phyloP scores from a whole-genome alignment of 1,140 invertebrate genomes.

The Ditylenchus dipsaci region DNA sequence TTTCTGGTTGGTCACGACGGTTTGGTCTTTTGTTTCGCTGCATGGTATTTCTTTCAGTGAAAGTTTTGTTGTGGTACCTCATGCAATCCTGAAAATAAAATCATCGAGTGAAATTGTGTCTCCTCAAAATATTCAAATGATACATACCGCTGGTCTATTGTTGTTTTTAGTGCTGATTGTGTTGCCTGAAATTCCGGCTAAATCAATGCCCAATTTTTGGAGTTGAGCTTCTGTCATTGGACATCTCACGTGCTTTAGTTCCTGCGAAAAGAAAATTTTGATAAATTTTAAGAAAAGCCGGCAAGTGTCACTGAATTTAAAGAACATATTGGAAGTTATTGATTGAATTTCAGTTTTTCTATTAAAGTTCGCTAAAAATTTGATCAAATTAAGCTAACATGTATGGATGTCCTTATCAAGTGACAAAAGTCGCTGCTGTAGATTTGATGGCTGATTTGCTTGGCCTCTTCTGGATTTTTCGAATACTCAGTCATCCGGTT shows the following conservation, averaged over 20 bases:
- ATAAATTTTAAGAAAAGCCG: too few species aligned
- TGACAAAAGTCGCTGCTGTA: conserved; percentile 17
- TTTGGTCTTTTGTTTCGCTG: conserved; percentile 2
- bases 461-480: conserved; percentile 7
- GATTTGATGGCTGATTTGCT: not conserved
- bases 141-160: not conserved
- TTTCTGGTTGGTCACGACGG: not conserved
- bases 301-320: too few species aligned
- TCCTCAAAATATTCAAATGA: not conserved
- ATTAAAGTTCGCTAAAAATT: conserved; percentile 5
- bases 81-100: not conserved
- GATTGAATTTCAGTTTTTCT: not conserved
- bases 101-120: too few species aligned
- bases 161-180: not conserved
- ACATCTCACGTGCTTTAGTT: conserved; percentile 14
- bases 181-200: conserved; percentile 11
- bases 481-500: not conserved
- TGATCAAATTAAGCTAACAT: too few species aligned
- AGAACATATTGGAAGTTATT: too few species aligned
- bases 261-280: too few species aligned
- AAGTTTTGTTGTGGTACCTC: not conserved
- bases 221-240: conserved; percentile 22
- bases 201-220: conserved; percentile 11
- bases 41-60: conserved; percentile 3
- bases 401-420: conserved; percentile 19